A percentile compares a stretch with the other conserved stretches of the same genome.
phyloP scores from a whole-genome alignment of 2,888 invertebrate species.

The Scrobipalpa costella region DNA sequence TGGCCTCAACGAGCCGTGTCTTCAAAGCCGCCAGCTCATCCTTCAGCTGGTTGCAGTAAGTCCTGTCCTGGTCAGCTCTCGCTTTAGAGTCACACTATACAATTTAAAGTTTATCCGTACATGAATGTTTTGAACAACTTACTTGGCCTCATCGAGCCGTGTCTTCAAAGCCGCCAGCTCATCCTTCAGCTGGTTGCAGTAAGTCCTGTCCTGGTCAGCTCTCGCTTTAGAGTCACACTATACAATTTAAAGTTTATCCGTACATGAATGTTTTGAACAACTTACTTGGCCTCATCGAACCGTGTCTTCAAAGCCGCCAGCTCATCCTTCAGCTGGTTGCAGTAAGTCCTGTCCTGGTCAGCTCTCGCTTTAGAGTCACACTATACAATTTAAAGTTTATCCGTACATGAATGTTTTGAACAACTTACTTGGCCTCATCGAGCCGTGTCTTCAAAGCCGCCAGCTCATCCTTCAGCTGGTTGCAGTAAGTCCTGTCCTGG shows the following conservation, averaged over 20 bases:
- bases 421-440: constrained; percentile 85
- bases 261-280: constrained; percentile 27
- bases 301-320: constrained; percentile 82
- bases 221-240: constrained; percentile 87
- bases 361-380: constrained; percentile 87
- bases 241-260: too few relatives aligned
- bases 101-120: too few relatives aligned
- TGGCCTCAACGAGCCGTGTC: too few relatives aligned
- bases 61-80: constrained; percentile 90
- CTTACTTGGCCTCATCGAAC: too few relatives aligned
- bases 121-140: too few relatives aligned
- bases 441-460: constrained; percentile 87
- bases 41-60: constrained; percentile 87
- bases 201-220: constrained; percentile 90
- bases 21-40: constrained; percentile 91
- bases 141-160: constrained; percentile 88
- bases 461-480: too few relatives aligned
- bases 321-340: constrained; percentile 76
- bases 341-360: constrained; percentile 89
- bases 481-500: constrained; percentile 88
- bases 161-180: constrained; percentile 78
- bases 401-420: too few relatives aligned
- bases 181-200: constrained; percentile 80
- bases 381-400: too few relatives aligned
- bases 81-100: constrained; percentile 89